A percentile compares a stretch with the other conserved stretches of the same genome.
Evolutionary conservation across 2,113 vertebrate genomes (phyloP).

Genomic region (Semnopithecus entellus): DNA sequence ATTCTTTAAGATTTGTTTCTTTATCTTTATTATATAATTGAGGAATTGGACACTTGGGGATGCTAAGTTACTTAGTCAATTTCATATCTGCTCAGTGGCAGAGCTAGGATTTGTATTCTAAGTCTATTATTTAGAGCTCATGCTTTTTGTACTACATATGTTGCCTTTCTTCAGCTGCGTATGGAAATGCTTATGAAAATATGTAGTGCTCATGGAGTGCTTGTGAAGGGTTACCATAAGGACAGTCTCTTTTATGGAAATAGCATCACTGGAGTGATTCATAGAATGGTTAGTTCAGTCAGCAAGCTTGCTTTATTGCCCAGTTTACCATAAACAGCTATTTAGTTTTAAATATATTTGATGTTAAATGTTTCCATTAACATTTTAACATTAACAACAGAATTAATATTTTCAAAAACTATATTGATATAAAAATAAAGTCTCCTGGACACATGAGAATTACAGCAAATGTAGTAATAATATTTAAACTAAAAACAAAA

Average conservation of each 20-base stretch:
- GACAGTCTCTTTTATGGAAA: constrained; percentile 40
- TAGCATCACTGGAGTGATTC: constrained; percentile 28
- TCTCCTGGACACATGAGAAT: not conserved
- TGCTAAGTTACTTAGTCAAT: not conserved
- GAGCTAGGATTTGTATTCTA: not conserved
- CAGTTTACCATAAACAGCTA: constrained; percentile 16
- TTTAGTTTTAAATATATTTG: constrained; percentile 57
- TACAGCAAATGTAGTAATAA: not conserved
- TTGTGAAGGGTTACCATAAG: not conserved
- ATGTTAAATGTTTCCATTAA: not conserved
- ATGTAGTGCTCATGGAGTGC: not conserved
- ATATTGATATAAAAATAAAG: not conserved
- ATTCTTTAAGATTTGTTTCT: not conserved
- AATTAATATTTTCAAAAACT: constrained; percentile 39
- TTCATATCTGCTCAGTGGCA: not conserved
- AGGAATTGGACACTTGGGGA: not conserved
- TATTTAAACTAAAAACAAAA: constrained; percentile 8
- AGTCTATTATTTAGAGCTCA: not conserved
- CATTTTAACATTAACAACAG: not conserved
- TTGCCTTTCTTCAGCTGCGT: constrained; percentile 15
- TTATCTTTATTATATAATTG: not conserved
- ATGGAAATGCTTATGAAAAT: constrained; percentile 3
- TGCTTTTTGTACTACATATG: not conserved
- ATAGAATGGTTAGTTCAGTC: not conserved
- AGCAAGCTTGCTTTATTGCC: not conserved